These are phyloP conservation scores for Cervus canadensis DNA, from an alignment of 2,113 vertebrate species.

Conservation along the genomic window DNA sequence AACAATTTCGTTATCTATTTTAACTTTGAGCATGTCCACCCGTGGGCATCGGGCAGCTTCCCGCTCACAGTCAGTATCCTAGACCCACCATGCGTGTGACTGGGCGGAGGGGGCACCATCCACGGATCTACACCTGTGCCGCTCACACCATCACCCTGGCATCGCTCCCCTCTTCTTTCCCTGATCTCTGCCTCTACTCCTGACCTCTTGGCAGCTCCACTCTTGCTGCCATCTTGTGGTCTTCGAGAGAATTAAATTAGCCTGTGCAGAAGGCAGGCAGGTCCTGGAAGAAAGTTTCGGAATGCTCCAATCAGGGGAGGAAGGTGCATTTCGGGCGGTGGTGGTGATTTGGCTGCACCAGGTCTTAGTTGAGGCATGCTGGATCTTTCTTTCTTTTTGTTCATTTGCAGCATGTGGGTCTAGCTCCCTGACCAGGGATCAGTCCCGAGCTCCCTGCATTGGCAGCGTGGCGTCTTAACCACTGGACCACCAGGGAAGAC, in stretches of 20 bases:
- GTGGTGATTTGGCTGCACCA: neutral
- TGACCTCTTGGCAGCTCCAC: neutral
- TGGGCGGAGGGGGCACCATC: accelerated
- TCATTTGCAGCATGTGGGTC: neutral
- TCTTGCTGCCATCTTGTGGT: neutral
- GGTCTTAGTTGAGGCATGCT: neutral
- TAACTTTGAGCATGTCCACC: neutral
- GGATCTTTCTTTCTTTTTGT: neutral
- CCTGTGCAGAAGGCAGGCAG: neutral
- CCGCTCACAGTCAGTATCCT: neutral
- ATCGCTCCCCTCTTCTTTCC: neutral
- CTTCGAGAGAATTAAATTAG: accelerated
- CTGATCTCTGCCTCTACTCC: accelerated
- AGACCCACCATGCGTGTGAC: accelerated
- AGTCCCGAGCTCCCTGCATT: neutral
- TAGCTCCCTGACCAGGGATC: neutral
- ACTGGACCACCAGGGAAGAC: neutral
- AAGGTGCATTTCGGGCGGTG: neutral
- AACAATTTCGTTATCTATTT: accelerated
- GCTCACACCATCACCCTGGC: accelerated
- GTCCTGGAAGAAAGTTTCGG: neutral
- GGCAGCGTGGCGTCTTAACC: neutral
- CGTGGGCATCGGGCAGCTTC: accelerated
- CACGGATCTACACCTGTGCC: accelerated
- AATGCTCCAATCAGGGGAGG: accelerated